phyloP scores from a whole-genome alignment of 2,113 vertebrate genomes.

The Laticauda laticaudata region DNA sequence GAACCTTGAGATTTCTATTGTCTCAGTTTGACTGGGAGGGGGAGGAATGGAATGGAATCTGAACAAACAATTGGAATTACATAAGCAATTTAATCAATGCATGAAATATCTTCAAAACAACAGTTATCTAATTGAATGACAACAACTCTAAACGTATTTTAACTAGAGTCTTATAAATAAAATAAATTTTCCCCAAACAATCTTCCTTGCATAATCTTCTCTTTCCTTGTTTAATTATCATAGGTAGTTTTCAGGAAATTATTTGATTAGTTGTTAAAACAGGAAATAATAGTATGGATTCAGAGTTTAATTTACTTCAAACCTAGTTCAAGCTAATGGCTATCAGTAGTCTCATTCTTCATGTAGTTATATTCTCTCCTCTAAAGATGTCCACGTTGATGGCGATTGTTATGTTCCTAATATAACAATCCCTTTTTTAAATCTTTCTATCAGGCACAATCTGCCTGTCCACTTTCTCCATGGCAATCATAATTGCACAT shows the following conservation, averaged over 20 bases:
- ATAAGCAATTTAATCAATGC: constrained; percentile 34
- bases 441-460: neutral
- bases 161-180: constrained; percentile 4
- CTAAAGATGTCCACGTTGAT: neutral
- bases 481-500: neutral
- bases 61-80: constrained; percentile 18
- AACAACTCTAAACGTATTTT: constrained; percentile 20
- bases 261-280: constrained; percentile 21
- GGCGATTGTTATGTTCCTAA: neutral
- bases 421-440: neutral
- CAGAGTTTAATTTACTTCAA: neutral
- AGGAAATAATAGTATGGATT: neutral
- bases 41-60: neutral
- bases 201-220: constrained; percentile 28
- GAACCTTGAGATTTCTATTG: constrained; percentile 7
- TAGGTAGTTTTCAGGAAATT: constrained; percentile 1
- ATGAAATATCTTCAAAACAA: constrained; percentile 22
- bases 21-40: neutral
- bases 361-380: neutral
- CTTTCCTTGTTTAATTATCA: constrained; percentile 38
- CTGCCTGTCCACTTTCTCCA: neutral
- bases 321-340: neutral
- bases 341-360: neutral
- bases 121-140: constrained; percentile 34
- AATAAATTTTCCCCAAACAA: constrained; percentile 6